Percentiles rank a stretch among this genome's conserved stretches.
Conservation (phyloP, 1,140 invertebrate species). For the Drosophila parabipectinata region DNA sequence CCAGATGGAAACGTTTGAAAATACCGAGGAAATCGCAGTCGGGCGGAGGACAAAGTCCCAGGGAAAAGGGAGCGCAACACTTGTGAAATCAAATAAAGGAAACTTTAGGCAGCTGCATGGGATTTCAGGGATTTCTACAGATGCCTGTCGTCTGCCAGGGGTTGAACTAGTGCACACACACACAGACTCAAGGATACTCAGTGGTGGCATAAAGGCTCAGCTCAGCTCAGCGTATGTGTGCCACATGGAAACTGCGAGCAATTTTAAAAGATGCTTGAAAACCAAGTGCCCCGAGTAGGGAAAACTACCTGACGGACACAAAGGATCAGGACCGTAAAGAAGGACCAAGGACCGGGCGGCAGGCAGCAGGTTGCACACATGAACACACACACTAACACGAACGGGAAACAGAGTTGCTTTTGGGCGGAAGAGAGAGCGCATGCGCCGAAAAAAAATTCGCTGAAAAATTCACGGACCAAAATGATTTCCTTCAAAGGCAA, state of each 20-base stretch:
- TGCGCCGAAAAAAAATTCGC: slow-evolving; percentile 69
- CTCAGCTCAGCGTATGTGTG: slow-evolving; percentile 60
- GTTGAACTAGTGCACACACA: slow-evolving; percentile 53
- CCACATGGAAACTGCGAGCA: slow-evolving; percentile 69
- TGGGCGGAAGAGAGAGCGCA: slow-evolving; percentile 42
- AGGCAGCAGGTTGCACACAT: slow-evolving; percentile 59
- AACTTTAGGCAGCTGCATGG: slow-evolving; percentile 69
- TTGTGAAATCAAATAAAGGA: slow-evolving; percentile 74
- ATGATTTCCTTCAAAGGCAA: slow-evolving; percentile 40
- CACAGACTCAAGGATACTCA: not conserved
- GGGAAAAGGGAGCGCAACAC: slow-evolving; percentile 55
- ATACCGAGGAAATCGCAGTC: slow-evolving; percentile 26
- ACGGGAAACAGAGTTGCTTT: slow-evolving; percentile 71
- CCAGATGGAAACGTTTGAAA: slow-evolving; percentile 12
- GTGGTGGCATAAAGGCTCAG: slow-evolving; percentile 29
- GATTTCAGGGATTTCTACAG: slow-evolving; percentile 50
- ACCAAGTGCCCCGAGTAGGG: slow-evolving; percentile 50
- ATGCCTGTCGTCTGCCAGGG: slow-evolving; percentile 37
- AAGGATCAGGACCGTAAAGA: slow-evolving; percentile 33
- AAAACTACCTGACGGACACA: slow-evolving; percentile 74
- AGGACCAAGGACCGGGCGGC: slow-evolving; percentile 13
- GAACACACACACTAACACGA: slow-evolving; percentile 10
- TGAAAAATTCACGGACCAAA: slow-evolving; percentile 48
- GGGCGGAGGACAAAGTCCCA: not conserved
- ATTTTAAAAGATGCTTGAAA: slow-evolving; percentile 68